Evolutionary conservation across 2,888 invertebrate species (phyloP).

Genomic region (Zhuqinia jingwanae): DNA sequence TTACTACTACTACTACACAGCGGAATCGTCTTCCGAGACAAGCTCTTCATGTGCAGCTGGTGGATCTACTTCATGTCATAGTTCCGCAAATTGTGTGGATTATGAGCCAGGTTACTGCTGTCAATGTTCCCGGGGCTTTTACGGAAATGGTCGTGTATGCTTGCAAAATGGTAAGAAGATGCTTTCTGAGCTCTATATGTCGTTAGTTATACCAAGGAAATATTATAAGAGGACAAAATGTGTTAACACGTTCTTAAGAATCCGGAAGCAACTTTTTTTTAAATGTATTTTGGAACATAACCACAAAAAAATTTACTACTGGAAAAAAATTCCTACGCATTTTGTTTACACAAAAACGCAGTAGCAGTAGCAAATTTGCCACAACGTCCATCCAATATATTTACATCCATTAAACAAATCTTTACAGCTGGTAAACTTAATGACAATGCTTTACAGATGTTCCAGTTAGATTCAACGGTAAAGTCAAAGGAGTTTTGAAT

Average conservation of each 20-base stretch:
- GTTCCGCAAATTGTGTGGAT: slow-evolving; percentile 91
- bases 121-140: slow-evolving; percentile 90
- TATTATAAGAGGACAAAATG: neutral
- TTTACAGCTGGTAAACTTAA: neutral
- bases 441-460: slow-evolving; percentile 84
- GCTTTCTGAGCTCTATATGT: too few species aligned
- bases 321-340: slow-evolving; percentile 19
- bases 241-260: slow-evolving; percentile 30
- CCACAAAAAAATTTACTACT: slow-evolving; percentile 52
- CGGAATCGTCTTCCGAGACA: slow-evolving; percentile 77
- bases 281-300: neutral
- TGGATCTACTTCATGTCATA: slow-evolving; percentile 89
- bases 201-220: neutral
- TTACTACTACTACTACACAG: neutral
- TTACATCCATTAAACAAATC: slow-evolving; percentile 2
- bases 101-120: slow-evolving; percentile 94
- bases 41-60: slow-evolving; percentile 81
- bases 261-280: slow-evolving; percentile 64
- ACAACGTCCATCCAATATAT: neutral
- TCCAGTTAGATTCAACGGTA: slow-evolving; percentile 94
- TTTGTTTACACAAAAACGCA: neutral
- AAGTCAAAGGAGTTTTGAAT: slow-evolving; percentile 92
- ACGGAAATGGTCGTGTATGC: slow-evolving; percentile 96
- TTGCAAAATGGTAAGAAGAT: slow-evolving; percentile 85
- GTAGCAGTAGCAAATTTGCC: too few species aligned